Base-by-base conservation (phyloP, 1,140 invertebrate genomes). In the Listronotus bonariensis region DNA sequence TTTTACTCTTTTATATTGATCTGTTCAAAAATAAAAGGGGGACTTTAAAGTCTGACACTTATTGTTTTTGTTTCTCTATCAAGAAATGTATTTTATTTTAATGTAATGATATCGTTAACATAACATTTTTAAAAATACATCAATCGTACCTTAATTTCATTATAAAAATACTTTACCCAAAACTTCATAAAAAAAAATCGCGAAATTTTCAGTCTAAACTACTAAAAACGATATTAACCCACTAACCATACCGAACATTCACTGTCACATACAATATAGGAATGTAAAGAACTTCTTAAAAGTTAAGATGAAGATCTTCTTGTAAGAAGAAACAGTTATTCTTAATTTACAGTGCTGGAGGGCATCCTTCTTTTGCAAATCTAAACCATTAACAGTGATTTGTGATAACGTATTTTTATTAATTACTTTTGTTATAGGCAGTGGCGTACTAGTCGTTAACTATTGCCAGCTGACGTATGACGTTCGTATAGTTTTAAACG, bases 241-340 rank as follows among this genome's bases (percentile, higher is more conserved):
- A 26, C 20, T 26, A 26, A 26, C 20, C 20, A 26, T 26, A 26
- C 11, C 10, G 10, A 53, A 53, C 51, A 53, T 12, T 34, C 51
- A 36, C 51, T 32, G 31, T 38, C 42, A 58, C 55, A 46, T 12
- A 12, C 55, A 45, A 58, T 0, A 17, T 31, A 52, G 12, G n/a
- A 61, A 52, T 61, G 58, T 42, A 53, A 52, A 61, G 58, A 61
- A 61, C 14, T 51, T 41, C 58, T 61, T 53, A 59, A 59, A 59
- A 36, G 12, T 49, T 43, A 38, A 40, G 58, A 61, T 52, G 58
- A 41, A 18, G 46, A 51, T 51, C 55, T 51, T 54, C 51, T 58
- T 36, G 55, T 46, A 42, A 26, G 15, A 61, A 52, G 38, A 53
- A 51, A 61, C 58, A 51, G 58, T 61, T 61, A 61, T 61, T 40